phyloP scores from a whole-genome alignment of 2,113 vertebrate genomes.

The Atlantisia rogersi region DNA sequence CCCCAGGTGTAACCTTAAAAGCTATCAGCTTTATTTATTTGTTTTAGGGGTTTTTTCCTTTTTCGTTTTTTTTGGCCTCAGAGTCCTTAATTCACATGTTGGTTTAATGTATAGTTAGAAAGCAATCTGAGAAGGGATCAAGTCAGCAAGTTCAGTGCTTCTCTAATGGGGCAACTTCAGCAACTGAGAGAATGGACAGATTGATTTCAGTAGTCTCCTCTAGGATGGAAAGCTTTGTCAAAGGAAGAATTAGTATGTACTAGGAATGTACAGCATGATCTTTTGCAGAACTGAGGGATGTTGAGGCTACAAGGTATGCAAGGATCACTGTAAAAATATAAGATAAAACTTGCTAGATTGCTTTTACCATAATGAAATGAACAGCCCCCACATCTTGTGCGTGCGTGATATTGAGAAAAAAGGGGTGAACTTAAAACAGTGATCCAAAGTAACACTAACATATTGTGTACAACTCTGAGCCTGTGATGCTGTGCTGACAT shows the following conservation, averaged over 20 bases:
- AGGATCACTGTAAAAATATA: not conserved
- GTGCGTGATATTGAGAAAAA: not conserved
- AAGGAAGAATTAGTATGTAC: not conserved
- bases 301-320: not conserved
- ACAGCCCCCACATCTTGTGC: not conserved
- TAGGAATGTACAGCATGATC: not conserved
- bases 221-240: not conserved
- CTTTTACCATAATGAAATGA: not conserved
- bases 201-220: not conserved
- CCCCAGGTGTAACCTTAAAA: too few species aligned
- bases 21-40: too few species aligned
- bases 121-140: not conserved
- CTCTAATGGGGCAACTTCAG: not conserved
- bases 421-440: not conserved
- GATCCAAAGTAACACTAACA: not conserved
- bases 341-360: not conserved
- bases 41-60: not conserved
- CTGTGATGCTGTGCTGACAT: not conserved
- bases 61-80: not conserved
- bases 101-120: not conserved
- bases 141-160: not conserved
- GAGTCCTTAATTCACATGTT: rapidly evolving
- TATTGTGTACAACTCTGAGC: not conserved
- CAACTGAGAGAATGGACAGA: not conserved
- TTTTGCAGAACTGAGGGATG: not conserved